phyloP scores from a whole-genome alignment of 1,140 invertebrate genomes.

The Dolichoris vasculosae region DNA sequence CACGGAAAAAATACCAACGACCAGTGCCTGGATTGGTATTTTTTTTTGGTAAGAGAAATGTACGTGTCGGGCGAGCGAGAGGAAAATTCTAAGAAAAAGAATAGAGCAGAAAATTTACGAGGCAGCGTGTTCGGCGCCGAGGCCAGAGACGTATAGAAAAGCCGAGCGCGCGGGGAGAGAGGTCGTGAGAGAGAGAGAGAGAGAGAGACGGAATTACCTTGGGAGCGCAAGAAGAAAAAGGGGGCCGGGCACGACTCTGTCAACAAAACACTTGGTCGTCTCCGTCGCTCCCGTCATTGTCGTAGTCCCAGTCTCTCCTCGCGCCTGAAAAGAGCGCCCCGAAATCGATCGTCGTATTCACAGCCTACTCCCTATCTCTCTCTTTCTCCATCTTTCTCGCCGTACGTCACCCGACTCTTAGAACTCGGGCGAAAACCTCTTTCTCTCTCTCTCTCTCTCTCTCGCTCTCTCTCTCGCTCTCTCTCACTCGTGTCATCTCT shows the following conservation, averaged over 20 bases:
- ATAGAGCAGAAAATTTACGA: constrained; percentile 21
- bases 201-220: background rate
- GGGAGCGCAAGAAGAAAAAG: background rate
- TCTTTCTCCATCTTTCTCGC: background rate
- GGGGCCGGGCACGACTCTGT: constrained; percentile 22
- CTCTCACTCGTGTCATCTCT: background rate
- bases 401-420: background rate
- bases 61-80: background rate
- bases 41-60: background rate
- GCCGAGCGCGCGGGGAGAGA: background rate
- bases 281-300: constrained; percentile 7
- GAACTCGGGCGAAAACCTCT: background rate
- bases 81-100: constrained; percentile 17
- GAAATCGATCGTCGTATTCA: constrained; percentile 48
- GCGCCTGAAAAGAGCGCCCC: constrained; percentile 39
- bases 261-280: constrained; percentile 43
- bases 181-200: background rate
- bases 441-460: background rate
- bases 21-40: background rate
- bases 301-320: constrained; percentile 21
- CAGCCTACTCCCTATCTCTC: constrained; percentile 29
- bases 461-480: background rate
- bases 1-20: background rate
- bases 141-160: background rate
- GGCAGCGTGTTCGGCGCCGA: background rate